phyloP scores from a whole-genome alignment of 2,113 vertebrate genomes.

The Mesoclemmys tuberculata region DNA sequence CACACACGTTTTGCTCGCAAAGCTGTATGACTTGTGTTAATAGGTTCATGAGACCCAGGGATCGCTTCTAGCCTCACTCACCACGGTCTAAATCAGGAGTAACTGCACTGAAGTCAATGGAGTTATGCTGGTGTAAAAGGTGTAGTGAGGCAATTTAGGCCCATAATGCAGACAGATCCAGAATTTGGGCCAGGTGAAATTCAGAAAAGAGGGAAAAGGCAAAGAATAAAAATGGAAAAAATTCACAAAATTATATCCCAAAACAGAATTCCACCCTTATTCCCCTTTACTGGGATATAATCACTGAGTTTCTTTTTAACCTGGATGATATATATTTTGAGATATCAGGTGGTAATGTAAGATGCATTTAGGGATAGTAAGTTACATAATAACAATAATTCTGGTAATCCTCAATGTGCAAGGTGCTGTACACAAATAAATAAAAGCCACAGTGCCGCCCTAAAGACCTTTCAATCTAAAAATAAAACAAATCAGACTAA shows the following conservation, averaged over 20 bases:
- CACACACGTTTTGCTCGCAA: background rate
- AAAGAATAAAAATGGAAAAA: fast-evolving
- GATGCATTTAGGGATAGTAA: fast-evolving
- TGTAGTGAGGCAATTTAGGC: background rate
- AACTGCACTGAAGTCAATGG: background rate
- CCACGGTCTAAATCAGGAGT: background rate
- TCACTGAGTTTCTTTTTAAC: fast-evolving
- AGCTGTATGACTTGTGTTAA: fast-evolving
- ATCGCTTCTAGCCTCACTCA: background rate
- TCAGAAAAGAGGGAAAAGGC: background rate
- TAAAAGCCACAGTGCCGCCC: background rate
- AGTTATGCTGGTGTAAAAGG: background rate
- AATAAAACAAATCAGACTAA: background rate
- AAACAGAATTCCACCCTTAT: background rate
- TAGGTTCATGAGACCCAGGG: fast-evolving
- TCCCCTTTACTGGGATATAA: background rate
- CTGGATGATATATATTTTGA: no score
- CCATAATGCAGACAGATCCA: background rate
- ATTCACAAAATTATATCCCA: background rate
- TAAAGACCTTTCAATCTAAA: background rate
- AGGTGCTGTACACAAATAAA: background rate
- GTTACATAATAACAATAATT: fast-evolving
- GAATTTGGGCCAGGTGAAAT: background rate
- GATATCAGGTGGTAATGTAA: no score
- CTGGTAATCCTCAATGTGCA: background rate